phyloP scores from a whole-genome alignment of 2,113 vertebrate genomes.

The Perccottus glenii region DNA sequence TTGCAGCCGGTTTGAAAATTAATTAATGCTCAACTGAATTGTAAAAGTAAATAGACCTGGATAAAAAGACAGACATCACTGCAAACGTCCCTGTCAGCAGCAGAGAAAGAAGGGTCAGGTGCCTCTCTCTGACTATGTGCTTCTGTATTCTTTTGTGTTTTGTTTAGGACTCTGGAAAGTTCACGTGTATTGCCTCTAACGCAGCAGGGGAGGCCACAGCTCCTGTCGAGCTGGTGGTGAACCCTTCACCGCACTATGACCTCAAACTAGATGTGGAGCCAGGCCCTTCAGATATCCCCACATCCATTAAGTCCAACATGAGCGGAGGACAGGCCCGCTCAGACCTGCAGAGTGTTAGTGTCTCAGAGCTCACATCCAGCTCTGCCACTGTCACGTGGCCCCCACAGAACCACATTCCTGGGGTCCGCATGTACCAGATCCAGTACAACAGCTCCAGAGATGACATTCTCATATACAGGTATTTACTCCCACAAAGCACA shows the following conservation, averaged over 20 bases:
- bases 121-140: too few species aligned
- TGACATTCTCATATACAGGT: constrained; percentile 85
- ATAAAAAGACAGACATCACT: too few species aligned
- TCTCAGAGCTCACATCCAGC: constrained; percentile 74
- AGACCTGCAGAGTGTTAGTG: constrained; percentile 78
- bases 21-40: too few species aligned
- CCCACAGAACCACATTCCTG: constrained; percentile 82
- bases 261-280: constrained; percentile 80
- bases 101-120: too few species aligned
- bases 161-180: constrained; percentile 79
- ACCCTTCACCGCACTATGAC: constrained; percentile 82
- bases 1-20: too few species aligned
- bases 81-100: too few species aligned
- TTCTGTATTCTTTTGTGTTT: neutral
- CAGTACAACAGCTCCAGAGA: constrained; percentile 87
- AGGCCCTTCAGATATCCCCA: constrained; percentile 84
- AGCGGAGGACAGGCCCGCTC: constrained; percentile 71
- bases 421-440: constrained; percentile 86
- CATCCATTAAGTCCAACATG: constrained; percentile 82
- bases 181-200: constrained; percentile 84
- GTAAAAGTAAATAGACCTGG: too few species aligned
- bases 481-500: constrained; percentile 6
- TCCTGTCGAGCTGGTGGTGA: constrained; percentile 81
- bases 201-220: constrained; percentile 82
- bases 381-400: constrained; percentile 80